These are phyloP conservation scores for Chrysogorgia sp. DNA, from an alignment of 92 coral and sea anemone genomes.

Conservation along the genomic window DNA sequence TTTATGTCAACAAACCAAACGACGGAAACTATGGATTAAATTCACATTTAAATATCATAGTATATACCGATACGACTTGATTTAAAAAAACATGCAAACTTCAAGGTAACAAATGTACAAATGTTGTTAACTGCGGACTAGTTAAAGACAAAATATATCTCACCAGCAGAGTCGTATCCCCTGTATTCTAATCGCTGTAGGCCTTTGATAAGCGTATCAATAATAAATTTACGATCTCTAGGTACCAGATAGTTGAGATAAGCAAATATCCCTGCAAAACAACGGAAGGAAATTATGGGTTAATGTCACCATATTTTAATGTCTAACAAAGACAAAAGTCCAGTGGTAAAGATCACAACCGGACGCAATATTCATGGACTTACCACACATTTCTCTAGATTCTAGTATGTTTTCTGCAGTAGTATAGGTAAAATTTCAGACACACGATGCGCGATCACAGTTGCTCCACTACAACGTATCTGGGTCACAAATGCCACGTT, in stretches of 20 bases:
- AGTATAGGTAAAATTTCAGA: background rate
- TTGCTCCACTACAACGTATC: too few species aligned
- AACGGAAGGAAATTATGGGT: conserved; percentile 4
- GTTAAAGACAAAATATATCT: conserved; percentile 2
- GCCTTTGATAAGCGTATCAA: conserved; percentile 88
- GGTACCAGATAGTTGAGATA: conserved; percentile 96
- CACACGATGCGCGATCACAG: too few species aligned
- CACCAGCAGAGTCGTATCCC: conserved; percentile 98
- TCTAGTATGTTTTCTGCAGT: background rate
- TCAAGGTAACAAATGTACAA: too few species aligned
- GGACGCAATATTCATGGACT: conserved; percentile 36
- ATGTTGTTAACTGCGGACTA: background rate
- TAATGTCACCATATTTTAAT: conserved; percentile 1
- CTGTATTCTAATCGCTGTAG: conserved; percentile 87
- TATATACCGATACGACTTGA: too few species aligned
- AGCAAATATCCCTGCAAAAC: conserved; percentile 84
- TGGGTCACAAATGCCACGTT: too few species aligned
- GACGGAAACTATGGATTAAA: too few species aligned
- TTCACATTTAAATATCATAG: too few species aligned
- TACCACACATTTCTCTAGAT: conserved; percentile 69
- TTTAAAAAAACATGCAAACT: too few species aligned
- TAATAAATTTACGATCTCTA: conserved; percentile 79
- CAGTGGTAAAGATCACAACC: conserved; percentile 1
- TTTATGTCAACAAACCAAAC: too few species aligned
- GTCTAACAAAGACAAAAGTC: too few species aligned